Evolutionary conservation across 2,797 vertebrate genomes (phyloP).

Genomic region (Darevskia nairensis): DNA sequence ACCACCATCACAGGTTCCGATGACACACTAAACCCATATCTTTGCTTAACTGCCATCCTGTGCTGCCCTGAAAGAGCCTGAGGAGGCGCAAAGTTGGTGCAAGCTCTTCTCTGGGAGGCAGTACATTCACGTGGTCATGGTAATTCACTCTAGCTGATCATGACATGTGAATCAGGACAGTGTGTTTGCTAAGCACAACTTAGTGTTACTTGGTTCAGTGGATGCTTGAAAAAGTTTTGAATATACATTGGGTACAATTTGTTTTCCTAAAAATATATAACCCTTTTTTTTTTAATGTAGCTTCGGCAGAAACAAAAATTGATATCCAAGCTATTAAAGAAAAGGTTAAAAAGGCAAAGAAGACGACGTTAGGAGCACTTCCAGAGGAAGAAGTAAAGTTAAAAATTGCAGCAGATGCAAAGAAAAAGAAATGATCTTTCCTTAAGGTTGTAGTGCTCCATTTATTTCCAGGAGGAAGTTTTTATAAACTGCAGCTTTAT

Average conservation of each 20-base stretch:
- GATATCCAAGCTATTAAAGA: conserved; percentile 93
- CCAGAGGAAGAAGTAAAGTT: conserved; percentile 79
- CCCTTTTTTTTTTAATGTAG: conserved; percentile 71
- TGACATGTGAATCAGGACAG: no score
- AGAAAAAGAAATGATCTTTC: conserved; percentile 76
- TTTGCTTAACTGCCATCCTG: no score
- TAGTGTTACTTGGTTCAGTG: not conserved
- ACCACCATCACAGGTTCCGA: no score
- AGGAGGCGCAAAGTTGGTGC: no score
- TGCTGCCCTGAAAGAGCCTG: no score
- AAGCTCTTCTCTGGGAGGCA: no score
- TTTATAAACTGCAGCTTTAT: not conserved
- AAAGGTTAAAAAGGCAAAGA: conserved; percentile 93
- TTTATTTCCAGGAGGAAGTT: not conserved
- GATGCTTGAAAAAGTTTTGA: not conserved
- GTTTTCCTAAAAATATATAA: not conserved
- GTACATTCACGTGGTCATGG: no score
- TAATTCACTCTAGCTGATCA: no score
- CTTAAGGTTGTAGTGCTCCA: not conserved
- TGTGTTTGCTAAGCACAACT: not conserved
- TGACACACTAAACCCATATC: no score
- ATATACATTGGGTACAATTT: not conserved
- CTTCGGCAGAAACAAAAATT: conserved; percentile 85
- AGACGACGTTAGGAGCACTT: conserved; percentile 92
- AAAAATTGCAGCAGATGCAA: conserved; percentile 74